Evolutionary conservation across 2,113 vertebrate genomes (phyloP).

Genomic region (Heteronetta atricapilla): DNA sequence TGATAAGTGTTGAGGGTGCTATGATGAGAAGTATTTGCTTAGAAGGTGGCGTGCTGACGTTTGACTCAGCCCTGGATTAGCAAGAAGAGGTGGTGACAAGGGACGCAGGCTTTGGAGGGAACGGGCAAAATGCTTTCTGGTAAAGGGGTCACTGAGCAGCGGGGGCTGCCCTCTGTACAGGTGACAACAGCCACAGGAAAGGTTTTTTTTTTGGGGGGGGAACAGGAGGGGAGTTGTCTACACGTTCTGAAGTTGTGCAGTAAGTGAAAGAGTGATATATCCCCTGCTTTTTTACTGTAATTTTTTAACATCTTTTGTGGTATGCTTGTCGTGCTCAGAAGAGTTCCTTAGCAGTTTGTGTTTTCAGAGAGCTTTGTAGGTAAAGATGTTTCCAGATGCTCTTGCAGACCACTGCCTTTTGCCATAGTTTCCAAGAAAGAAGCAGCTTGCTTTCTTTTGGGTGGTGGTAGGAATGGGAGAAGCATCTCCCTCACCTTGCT

Average conservation of each 20-base stretch:
- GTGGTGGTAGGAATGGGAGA: background rate
- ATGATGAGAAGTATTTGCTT: background rate
- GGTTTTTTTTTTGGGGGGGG: no score
- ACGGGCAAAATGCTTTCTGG: background rate
- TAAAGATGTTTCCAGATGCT: background rate
- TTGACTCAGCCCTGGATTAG: background rate
- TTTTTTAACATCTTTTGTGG: background rate
- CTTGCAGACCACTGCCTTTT: background rate
- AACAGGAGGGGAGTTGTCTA: background rate
- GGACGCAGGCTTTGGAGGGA: background rate
- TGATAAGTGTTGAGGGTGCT: rapidly evolving
- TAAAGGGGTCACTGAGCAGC: background rate
- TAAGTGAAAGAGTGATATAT: background rate
- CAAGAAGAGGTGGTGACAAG: background rate
- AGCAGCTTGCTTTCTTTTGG: background rate
- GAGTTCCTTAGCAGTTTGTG: background rate
- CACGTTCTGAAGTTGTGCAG: background rate
- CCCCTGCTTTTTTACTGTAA: background rate
- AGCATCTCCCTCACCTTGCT: background rate
- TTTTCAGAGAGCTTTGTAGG: background rate
- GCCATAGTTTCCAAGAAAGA: background rate
- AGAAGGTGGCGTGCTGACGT: background rate
- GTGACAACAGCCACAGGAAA: background rate
- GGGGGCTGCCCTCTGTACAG: background rate
- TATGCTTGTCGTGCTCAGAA: background rate